phyloP scores from a whole-genome alignment of 2,113 vertebrate genomes.

The Trematomus loennbergii region DNA sequence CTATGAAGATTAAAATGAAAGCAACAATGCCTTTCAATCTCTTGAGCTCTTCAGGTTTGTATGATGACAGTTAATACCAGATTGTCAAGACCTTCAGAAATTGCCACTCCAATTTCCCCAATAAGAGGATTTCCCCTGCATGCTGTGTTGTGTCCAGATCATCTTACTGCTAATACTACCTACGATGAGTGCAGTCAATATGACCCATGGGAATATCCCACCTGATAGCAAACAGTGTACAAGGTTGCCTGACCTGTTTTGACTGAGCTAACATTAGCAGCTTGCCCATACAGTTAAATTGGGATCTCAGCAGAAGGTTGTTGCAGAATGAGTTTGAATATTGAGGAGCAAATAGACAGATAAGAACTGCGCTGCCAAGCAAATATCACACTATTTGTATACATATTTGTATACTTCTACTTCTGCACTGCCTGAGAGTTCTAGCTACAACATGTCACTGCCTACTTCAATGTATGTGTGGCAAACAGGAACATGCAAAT shows the following conservation, averaged over 20 bases:
- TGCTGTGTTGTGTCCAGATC: constrained; percentile 30
- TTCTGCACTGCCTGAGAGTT: no score
- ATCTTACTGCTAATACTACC: constrained; percentile 30
- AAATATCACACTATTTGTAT: no score
- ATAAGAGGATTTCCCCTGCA: constrained; percentile 23
- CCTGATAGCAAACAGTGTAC: constrained; percentile 41
- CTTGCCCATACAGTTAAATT: constrained; percentile 8
- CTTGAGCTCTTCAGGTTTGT: background rate
- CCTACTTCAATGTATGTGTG: no score
- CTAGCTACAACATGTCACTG: no score
- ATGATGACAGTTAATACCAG: background rate
- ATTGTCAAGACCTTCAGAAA: constrained; percentile 6
- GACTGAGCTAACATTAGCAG: constrained; percentile 35
- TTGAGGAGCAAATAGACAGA: no score
- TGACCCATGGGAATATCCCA: constrained; percentile 60
- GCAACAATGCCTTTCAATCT: background rate
- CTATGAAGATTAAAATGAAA: background rate
- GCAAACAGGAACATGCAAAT: no score
- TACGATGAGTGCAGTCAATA: constrained; percentile 12
- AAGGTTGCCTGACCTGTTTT: constrained; percentile 15
- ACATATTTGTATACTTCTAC: no score
- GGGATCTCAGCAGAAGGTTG: constrained; percentile 12
- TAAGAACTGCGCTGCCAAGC: no score
- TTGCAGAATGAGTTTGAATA: no score
- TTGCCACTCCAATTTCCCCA: background rate